Evolutionary conservation across 2,888 invertebrate genomes (phyloP), one percentile per base, ranked within the genome.

Genomic region (Callyntrura guangdongensis): DNA sequence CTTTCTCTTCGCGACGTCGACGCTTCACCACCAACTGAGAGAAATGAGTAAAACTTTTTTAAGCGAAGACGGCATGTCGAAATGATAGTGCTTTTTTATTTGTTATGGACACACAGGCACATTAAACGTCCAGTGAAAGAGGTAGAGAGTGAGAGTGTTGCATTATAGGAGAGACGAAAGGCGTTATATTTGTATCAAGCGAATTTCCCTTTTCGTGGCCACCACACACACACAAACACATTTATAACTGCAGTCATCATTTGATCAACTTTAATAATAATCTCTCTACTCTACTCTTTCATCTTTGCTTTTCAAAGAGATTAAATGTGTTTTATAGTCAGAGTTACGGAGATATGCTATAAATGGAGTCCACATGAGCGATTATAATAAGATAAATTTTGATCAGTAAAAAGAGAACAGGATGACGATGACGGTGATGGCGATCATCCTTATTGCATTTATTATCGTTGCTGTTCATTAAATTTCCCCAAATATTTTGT

Each of bases 331-430:
- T 77, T 77, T 77, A 77, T 49, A 69, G 45, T 69, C 20, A 53
- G 56, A 49, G 69, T 72, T 64, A 84, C 69, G 69, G 69, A 27
- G 84, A 84, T 67, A 84, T 69, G 17, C 69, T 84, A 84, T 53
- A 84, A 89, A 89, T 84, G 89, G 89, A 72, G n/a, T 59, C 77
- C 84, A 84, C 64, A 84, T 77, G 53, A 89, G 82, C 74, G 89
- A 89, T 89, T 89, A 84, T 89, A 88, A 79, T 79, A 56, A 88
- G 89, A 89, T 89, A 89, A 89, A 83, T 84, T 89, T 89, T 69
- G 74, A 84, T 83, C 77, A 82, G 61, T 36, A 61, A 45, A 45
- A 36, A 79, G 81, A 45, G 81, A 81, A 8, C n/a, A 81, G 61
- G 47, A 61, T 27, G 59, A 77, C 11, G 61, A 77, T 6, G 61